Percentiles rank a stretch among this genome's conserved stretches.
Conservation (phyloP, 2,113 vertebrate genomes). For the Sigmodon hispidus region DNA sequence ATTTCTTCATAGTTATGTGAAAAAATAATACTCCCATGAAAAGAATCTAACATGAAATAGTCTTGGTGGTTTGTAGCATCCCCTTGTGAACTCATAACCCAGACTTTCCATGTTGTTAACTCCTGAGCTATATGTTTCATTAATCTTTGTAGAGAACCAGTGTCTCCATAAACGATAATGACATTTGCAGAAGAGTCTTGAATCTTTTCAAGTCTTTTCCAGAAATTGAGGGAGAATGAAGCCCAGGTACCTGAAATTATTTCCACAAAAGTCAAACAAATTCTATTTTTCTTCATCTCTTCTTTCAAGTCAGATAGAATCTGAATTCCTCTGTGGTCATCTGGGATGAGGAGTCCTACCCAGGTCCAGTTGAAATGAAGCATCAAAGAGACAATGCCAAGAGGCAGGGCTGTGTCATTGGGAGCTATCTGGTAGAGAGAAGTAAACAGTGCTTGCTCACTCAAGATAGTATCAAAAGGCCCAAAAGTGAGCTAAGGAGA, state of each 20-base stretch:
- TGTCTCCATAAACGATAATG: background rate
- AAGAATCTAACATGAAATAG: background rate
- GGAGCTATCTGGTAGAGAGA: background rate
- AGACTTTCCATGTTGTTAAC: background rate
- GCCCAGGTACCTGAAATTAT: background rate
- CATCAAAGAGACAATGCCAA: background rate
- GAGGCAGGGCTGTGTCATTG: background rate
- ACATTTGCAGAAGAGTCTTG: background rate
- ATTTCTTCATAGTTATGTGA: background rate
- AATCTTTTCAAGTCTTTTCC: background rate
- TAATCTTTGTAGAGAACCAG: background rate
- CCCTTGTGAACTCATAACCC: background rate
- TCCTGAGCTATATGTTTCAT: background rate
- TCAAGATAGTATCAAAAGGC: background rate
- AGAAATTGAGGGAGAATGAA: background rate
- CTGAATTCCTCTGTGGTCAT: background rate
- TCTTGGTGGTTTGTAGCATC: background rate
- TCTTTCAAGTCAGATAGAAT: background rate
- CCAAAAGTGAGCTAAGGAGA: background rate
- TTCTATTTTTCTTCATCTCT: background rate
- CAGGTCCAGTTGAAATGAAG: background rate
- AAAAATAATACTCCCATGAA: background rate
- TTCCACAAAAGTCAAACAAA: background rate
- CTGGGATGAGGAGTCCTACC: background rate
- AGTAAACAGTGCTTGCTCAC: background rate